Base-by-base conservation (phyloP, 2,113 vertebrate genomes). In the Mesoclemmys tuberculata region DNA sequence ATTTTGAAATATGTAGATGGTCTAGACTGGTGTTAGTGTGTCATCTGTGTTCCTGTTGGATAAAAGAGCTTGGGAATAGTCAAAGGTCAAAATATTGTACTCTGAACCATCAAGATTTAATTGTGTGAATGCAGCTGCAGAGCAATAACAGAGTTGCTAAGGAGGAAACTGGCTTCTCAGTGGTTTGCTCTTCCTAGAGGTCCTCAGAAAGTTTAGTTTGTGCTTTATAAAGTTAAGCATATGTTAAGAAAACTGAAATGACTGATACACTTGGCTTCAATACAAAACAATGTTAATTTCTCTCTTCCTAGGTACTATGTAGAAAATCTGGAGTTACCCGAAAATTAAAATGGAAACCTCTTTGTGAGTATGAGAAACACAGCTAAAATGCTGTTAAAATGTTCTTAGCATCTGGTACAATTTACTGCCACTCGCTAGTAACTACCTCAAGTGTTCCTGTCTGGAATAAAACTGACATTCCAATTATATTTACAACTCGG, bases 391-490 rank as follows among this genome's bases (percentile, higher is more conserved):
- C 61, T 88, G 35, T 93, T 97, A 94, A 92, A 85, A 95, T 84
- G 88, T 94, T 92, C 82, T 94, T 94, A 89, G 90, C 84, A 94
- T 95, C 85, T 95, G 92, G 81, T 84, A 93, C 79, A 93, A 94
- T 95, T 95, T 94, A 90, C 91, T 94, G 85, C 83, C 79, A 89
- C 83, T 94, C 84, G 90, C 35, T 84, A 74, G 74, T 93, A 93
- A 94, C 90, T 92, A 90, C 75, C 71, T 95, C 27, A 80, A 86
- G 85, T 92, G 75, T 95, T 92, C 61, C 55, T 86, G 44, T 83
- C 84, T 89, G 90, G 61, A 96, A 89, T 93, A 90, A 94, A 95
- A 97, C 94, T 94, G 93, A 90, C 83, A 94, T 87, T 87, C 89
- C 90, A 61, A 88, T 94, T 95, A 88, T 95, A 94, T 94, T 94